Evolutionary conservation across 2,888 invertebrate genomes (phyloP).

Genomic region (Diploptera punctata): DNA sequence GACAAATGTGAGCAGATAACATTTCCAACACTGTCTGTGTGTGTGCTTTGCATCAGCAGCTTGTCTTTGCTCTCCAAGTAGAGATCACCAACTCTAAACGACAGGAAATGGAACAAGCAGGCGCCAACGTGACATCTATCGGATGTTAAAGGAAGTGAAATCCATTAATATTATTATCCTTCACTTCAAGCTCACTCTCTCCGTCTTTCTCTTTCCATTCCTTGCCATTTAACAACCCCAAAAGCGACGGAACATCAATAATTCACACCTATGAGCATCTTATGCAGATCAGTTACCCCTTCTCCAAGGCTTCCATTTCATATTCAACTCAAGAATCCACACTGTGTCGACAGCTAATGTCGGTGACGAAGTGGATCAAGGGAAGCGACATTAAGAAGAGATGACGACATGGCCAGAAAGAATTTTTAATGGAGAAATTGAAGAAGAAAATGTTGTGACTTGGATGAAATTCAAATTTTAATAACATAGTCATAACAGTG

Average conservation of each 20-base stretch:
- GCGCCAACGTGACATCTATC: constrained; percentile 24
- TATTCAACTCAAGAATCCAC: not conserved
- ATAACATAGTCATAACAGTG: too few relatives aligned
- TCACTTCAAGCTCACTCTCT: constrained; percentile 23
- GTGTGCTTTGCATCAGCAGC: too few relatives aligned
- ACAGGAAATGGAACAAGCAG: constrained; percentile 24
- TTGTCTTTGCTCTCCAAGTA: too few relatives aligned
- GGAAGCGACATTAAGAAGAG: too few relatives aligned
- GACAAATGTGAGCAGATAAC: too few relatives aligned
- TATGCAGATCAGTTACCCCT: constrained; percentile 12
- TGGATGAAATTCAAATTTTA: too few relatives aligned
- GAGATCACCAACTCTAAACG: constrained; percentile 21
- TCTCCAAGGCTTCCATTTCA: not conserved
- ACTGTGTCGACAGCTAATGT: too few relatives aligned
- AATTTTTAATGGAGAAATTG: too few relatives aligned
- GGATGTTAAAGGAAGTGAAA: constrained; percentile 27
- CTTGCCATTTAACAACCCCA: constrained; percentile 18
- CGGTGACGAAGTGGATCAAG: too few relatives aligned
- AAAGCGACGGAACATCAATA: constrained; percentile 19
- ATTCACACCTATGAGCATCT: constrained; percentile 29
- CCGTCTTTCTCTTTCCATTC: not conserved
- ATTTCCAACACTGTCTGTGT: too few relatives aligned
- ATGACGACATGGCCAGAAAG: too few relatives aligned
- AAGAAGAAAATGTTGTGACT: too few relatives aligned
- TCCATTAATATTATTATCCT: constrained; percentile 29